Evolutionary conservation across 2,888 invertebrate genomes (phyloP).

Genomic region (Cantharis rufa): DNA sequence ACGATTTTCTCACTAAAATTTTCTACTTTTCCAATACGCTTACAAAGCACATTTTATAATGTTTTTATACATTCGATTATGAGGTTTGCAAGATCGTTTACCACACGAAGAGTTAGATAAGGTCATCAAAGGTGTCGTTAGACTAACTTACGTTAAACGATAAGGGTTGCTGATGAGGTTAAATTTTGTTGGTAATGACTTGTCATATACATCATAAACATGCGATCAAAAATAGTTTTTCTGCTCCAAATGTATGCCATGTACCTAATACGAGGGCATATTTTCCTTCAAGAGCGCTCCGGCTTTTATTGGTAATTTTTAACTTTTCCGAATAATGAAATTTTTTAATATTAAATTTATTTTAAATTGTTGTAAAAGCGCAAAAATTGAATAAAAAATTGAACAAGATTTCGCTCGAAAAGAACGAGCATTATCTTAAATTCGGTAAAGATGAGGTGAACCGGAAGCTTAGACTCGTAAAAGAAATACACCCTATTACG

Average conservation of each 20-base stretch:
- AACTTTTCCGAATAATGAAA: not conserved
- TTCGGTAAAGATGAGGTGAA: constrained; percentile 1
- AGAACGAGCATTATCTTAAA: not conserved
- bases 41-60: not conserved
- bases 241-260: not conserved
- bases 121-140: constrained; percentile 17
- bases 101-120: constrained; percentile 16
- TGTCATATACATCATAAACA: not conserved
- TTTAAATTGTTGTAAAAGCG: not conserved
- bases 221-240: not conserved
- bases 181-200: constrained; percentile 12
- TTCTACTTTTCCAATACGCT: not conserved
- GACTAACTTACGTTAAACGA: constrained; percentile 15
- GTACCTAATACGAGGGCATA: too few relatives aligned
- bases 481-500: constrained; percentile 9
- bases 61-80: not conserved
- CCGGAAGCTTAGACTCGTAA: constrained; percentile 9
- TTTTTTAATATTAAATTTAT: not conserved
- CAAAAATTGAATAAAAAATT: not conserved
- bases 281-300: too few relatives aligned
- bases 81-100: constrained; percentile 7
- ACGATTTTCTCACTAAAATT: not conserved
- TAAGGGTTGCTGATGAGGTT: constrained; percentile 17
- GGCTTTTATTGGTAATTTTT: not conserved
- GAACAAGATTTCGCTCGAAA: not conserved